phyloP scores from a whole-genome alignment of 2,113 vertebrate genomes.

The Anhinga anhinga region DNA sequence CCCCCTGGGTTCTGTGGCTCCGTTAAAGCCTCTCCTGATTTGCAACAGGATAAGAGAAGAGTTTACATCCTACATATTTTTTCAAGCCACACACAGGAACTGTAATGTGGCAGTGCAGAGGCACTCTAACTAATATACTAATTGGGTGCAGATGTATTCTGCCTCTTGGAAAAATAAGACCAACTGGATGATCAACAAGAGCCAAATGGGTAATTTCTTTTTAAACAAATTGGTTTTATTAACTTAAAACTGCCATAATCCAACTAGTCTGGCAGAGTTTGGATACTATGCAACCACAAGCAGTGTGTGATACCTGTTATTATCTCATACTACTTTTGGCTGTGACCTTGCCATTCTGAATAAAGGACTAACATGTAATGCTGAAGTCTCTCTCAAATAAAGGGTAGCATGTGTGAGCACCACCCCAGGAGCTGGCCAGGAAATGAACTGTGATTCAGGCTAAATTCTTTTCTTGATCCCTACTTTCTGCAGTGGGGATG shows the following conservation, averaged over 20 bases:
- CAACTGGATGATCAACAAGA: constrained; percentile 47
- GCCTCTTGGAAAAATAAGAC: constrained; percentile 44
- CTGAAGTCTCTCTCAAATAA: constrained; percentile 7
- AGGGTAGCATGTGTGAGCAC: background rate
- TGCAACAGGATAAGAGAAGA: background rate
- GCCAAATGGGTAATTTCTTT: constrained; percentile 55
- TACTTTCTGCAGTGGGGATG: background rate
- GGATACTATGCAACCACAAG: constrained; percentile 31
- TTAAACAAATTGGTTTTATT: constrained; percentile 57
- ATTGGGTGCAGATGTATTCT: constrained; percentile 34
- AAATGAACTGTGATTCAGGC: constrained; percentile 14
- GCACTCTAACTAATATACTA: constrained; percentile 6
- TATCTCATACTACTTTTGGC: constrained; percentile 49
- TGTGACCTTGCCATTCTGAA: constrained; percentile 1
- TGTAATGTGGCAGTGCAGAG: constrained; percentile 9
- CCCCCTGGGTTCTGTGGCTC: background rate
- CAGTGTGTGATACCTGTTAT: constrained; percentile 39
- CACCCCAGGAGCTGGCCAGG: background rate
- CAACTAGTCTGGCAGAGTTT: constrained; percentile 45
- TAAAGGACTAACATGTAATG: background rate
- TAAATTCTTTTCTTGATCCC: constrained; percentile 8
- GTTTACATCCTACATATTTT: constrained; percentile 8
- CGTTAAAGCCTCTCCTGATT: background rate
- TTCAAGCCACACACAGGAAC: background rate
- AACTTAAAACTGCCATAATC: constrained; percentile 49